These are phyloP conservation scores for Thymallus thymallus DNA, from an alignment of 2,113 vertebrate species.

Conservation along the genomic window DNA sequence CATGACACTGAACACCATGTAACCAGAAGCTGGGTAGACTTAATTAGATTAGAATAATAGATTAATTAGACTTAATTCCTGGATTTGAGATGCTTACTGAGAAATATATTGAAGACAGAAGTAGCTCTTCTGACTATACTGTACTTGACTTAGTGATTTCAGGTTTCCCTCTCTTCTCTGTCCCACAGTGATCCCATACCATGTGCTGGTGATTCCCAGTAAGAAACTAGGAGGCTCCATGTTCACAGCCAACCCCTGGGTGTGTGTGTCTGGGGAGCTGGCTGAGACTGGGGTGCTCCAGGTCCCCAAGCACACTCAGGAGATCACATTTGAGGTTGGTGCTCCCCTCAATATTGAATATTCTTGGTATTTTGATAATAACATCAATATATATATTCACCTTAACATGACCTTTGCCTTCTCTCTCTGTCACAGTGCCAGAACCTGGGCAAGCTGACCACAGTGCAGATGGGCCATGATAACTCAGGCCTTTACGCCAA, in stretches of 20 bases:
- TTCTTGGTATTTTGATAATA: not conserved
- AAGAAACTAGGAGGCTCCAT: slow-evolving; percentile 97
- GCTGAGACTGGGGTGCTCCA: slow-evolving; percentile 94
- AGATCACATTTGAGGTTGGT: slow-evolving; percentile 97
- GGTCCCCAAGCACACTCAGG: slow-evolving; percentile 89
- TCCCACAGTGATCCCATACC: slow-evolving; percentile 93
- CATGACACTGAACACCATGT: not conserved
- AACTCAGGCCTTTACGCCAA: slow-evolving; percentile 96
- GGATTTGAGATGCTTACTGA: not conserved
- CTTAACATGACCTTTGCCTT: not conserved
- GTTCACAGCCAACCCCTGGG: slow-evolving; percentile 98
- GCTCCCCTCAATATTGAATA: not conserved
- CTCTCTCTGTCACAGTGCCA: slow-evolving; percentile 79
- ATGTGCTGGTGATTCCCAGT: slow-evolving; percentile 91
- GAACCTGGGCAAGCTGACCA: slow-evolving; percentile 97
- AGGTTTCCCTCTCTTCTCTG: slow-evolving; percentile 17
- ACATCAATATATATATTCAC: not conserved
- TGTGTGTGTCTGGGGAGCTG: slow-evolving; percentile 95
- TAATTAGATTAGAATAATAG: too few species aligned
- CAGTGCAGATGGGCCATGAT: slow-evolving; percentile 97
- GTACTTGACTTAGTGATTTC: not conserved
- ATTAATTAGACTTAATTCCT: too few species aligned
- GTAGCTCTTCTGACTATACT: too few species aligned
- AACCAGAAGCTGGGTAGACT: too few species aligned
- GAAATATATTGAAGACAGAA: not conserved